Evolutionary conservation across 1,140 invertebrate species (phyloP).

Genomic region (Sarcophaga bullata): DNA sequence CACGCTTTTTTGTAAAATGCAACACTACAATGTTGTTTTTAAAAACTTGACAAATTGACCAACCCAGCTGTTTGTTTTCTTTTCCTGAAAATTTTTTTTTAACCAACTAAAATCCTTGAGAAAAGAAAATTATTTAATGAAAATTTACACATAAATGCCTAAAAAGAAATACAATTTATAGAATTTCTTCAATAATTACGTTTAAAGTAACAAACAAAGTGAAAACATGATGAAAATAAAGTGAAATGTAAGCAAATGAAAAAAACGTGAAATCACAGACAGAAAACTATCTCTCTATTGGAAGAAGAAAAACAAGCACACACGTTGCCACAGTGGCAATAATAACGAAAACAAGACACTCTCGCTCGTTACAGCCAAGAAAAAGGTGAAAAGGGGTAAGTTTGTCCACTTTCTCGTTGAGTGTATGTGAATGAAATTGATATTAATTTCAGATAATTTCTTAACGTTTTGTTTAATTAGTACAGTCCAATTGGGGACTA

Average conservation of each 20-base stretch:
- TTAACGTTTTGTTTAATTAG: slow-evolving; percentile 17
- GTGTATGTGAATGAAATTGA: slow-evolving; percentile 20
- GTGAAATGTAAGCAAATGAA: slow-evolving; percentile 36
- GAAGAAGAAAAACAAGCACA: slow-evolving; percentile 37
- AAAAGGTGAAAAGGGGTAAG: slow-evolving; percentile 37
- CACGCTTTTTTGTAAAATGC: slow-evolving; percentile 52
- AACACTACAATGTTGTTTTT: slow-evolving; percentile 62
- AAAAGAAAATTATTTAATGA: slow-evolving; percentile 38
- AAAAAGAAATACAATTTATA: neutral
- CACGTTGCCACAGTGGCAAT: slow-evolving; percentile 45
- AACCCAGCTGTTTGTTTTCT: slow-evolving; percentile 50
- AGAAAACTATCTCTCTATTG: slow-evolving; percentile 20
- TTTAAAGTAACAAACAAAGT: slow-evolving; percentile 28
- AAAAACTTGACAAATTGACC: slow-evolving; percentile 60
- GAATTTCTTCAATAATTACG: slow-evolving; percentile 2
- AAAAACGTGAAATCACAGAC: slow-evolving; percentile 40
- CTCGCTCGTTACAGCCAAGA: neutral
- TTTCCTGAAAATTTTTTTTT: slow-evolving; percentile 47
- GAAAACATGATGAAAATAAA: slow-evolving; percentile 36
- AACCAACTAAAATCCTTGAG: slow-evolving; percentile 43
- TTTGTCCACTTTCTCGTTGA: slow-evolving; percentile 3
- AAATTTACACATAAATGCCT: neutral
- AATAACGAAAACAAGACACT: slow-evolving; percentile 43
- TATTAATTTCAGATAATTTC: slow-evolving; percentile 29
- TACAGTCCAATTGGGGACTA: neutral